Evolutionary conservation across 1,140 invertebrate genomes (phyloP).

Genomic region (Aphidius gifuensis): DNA sequence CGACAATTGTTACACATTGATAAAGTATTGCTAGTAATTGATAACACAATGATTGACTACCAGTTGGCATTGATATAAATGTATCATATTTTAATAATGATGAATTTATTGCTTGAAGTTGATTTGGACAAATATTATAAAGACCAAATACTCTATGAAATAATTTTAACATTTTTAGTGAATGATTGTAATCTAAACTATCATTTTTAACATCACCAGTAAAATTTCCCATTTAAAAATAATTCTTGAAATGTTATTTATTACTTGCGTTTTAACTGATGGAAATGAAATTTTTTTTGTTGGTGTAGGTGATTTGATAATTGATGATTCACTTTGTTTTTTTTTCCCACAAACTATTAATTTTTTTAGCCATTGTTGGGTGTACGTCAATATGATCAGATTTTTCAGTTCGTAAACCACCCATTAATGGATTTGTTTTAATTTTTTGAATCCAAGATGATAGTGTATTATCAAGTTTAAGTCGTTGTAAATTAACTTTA

Average conservation of each 20-base stretch:
- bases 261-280: too few species aligned
- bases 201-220: constrained; percentile 71
- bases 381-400: constrained; percentile 29
- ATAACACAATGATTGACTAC: constrained; percentile 95
- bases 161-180: constrained; percentile 64
- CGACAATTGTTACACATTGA: constrained; percentile 82
- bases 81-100: constrained; percentile 83
- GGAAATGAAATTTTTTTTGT: too few species aligned
- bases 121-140: constrained; percentile 83
- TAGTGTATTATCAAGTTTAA: constrained; percentile 36
- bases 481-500: constrained; percentile 24
- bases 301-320: too few species aligned
- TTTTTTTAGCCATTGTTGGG: too few species aligned
- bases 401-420: constrained; percentile 21
- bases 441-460: constrained; percentile 34
- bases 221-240: constrained; percentile 58
- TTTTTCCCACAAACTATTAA: too few species aligned
- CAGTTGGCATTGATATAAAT: constrained; percentile 97
- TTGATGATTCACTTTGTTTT: too few species aligned
- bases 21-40: constrained; percentile 77
- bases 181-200: constrained; percentile 68
- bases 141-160: constrained; percentile 83
- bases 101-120: constrained; percentile 92
- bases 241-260: too few species aligned
- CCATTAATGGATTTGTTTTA: constrained; percentile 28